phyloP scores from a whole-genome alignment of 2,113 vertebrate genomes.

The Dipodomys ordii region DNA sequence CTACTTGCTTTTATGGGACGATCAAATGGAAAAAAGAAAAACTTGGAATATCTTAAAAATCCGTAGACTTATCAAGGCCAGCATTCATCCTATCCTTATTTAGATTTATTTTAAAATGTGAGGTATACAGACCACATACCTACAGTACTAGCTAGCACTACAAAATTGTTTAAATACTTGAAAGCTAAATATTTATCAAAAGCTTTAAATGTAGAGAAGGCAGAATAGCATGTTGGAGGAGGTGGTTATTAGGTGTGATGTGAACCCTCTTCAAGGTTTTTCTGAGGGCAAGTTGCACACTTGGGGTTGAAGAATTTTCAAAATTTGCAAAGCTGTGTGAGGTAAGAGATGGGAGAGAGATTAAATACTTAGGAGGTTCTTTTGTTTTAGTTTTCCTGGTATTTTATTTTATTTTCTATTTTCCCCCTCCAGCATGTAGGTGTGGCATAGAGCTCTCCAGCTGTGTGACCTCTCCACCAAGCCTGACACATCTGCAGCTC shows the following conservation, averaged over 20 bases:
- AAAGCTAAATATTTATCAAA: background rate
- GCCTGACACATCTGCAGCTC: background rate
- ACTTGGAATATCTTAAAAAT: no score
- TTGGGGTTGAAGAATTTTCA: background rate
- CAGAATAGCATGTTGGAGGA: background rate
- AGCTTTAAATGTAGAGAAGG: background rate
- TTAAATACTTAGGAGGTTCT: background rate
- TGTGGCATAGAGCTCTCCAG: fast-evolving
- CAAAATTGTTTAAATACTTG: background rate
- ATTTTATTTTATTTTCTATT: background rate
- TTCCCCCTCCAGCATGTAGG: background rate
- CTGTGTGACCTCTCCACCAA: background rate
- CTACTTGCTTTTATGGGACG: background rate
- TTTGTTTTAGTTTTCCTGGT: background rate
- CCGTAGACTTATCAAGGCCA: background rate
- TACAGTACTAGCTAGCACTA: background rate
- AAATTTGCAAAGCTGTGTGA: no score
- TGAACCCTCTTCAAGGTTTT: background rate
- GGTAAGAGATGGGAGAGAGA: background rate
- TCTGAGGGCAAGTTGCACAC: background rate
- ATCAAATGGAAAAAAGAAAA: background rate
- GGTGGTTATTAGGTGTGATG: background rate
- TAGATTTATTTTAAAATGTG: background rate
- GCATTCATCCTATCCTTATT: background rate
- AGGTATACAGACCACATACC: background rate